These are phyloP conservation scores for Eupsilia transversa DNA, from an alignment of 2,888 invertebrate genomes.

Conservation along the genomic window DNA sequence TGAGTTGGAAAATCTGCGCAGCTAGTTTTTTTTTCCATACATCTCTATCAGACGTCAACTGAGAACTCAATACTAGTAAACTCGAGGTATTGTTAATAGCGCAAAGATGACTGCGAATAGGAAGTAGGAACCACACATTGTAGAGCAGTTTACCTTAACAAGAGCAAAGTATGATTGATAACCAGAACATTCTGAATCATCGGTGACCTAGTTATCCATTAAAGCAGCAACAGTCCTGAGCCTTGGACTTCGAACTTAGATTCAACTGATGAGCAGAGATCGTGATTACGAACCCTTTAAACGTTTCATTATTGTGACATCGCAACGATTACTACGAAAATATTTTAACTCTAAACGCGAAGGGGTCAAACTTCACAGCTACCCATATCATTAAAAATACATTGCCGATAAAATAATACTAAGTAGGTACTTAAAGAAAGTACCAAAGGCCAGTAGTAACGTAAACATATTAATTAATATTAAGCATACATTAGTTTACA, in stretches of 20 bases:
- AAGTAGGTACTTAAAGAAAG: background rate
- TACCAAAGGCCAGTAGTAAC: background rate
- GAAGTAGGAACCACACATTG: conserved; percentile 33
- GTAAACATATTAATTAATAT: conserved; percentile 2
- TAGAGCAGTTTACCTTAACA: conserved; percentile 46
- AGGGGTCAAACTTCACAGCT: background rate
- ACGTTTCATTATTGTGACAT: background rate
- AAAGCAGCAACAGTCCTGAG: background rate
- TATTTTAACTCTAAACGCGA: background rate
- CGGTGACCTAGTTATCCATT: conserved; percentile 19
- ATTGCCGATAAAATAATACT: background rate
- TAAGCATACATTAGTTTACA: background rate
- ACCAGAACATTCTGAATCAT: conserved; percentile 39
- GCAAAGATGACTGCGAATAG: conserved; percentile 13
- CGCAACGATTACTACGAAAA: background rate
- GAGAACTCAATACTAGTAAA: conserved; percentile 14
- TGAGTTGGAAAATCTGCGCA: background rate
- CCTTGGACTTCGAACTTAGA: conserved; percentile 39
- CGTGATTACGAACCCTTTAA: background rate
- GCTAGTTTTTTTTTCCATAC: background rate
- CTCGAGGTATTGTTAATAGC: conserved; percentile 9
- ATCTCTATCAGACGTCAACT: background rate
- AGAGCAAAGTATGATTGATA: conserved; percentile 49
- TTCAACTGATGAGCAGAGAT: background rate
- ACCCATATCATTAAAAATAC: background rate